Conservation (phyloP, 2,797 vertebrate genomes). For the Rhinoraja longicauda region DNA sequence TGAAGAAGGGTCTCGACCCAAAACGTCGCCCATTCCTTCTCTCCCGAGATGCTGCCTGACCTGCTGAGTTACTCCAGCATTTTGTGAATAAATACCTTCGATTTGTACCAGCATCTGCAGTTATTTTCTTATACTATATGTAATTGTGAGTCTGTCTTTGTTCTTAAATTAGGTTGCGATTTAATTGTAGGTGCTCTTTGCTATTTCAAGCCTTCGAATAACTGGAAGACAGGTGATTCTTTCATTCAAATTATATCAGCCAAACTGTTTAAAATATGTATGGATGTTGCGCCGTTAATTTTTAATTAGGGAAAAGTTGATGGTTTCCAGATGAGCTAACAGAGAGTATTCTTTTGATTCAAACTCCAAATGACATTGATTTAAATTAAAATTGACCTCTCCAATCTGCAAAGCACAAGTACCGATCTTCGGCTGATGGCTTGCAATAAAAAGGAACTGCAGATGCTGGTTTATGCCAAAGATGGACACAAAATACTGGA, state of each 20-base stretch:
- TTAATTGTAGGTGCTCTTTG: not conserved
- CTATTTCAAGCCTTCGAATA: not conserved
- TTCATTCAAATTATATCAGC: not conserved
- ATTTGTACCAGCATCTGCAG: too few species aligned
- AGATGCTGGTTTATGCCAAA: too few species aligned
- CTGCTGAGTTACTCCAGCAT: too few species aligned
- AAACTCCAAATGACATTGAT: not conserved
- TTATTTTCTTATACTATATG: too few species aligned
- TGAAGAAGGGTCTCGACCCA: too few species aligned
- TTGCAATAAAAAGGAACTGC: too few species aligned
- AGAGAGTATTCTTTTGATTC: not conserved
- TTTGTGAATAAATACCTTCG: too few species aligned
- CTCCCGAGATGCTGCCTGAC: too few species aligned
- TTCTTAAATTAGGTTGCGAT: not conserved
- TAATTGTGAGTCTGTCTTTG: constrained; percentile 2
- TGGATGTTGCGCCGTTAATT: constrained; percentile 18
- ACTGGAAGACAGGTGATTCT: not conserved
- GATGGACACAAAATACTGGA: too few species aligned
- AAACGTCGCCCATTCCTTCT: too few species aligned
- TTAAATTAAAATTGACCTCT: not conserved
- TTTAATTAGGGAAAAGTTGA: constrained; percentile 5
- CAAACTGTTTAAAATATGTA: not conserved
- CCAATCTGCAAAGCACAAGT: not conserved
- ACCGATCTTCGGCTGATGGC: not conserved
- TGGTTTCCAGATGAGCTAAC: not conserved